phyloP scores from a whole-genome alignment of 2,113 vertebrate genomes.

The Pseudorectes ferrugineus region DNA sequence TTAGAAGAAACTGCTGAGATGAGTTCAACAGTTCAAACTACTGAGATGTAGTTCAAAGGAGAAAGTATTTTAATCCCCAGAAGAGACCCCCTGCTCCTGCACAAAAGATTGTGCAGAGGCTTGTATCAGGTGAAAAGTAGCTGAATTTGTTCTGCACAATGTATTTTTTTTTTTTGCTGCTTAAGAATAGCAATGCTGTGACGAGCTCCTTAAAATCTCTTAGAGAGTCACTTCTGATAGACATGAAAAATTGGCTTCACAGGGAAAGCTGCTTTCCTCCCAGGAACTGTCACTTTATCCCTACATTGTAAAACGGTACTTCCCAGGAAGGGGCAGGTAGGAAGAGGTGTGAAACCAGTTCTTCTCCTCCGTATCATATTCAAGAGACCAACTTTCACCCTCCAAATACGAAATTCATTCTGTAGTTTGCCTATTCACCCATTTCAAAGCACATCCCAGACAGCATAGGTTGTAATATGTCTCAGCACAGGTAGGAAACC shows the following conservation, averaged over 20 bases:
- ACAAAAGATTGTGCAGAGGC: neutral
- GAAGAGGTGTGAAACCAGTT: neutral
- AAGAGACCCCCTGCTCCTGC: neutral
- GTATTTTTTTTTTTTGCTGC: neutral
- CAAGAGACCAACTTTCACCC: neutral
- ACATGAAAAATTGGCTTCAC: neutral
- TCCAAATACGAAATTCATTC: neutral
- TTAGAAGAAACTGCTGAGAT: neutral
- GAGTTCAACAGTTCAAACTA: constrained; percentile 3
- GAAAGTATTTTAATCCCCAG: neutral
- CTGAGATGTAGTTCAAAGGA: neutral
- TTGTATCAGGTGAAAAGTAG: neutral
- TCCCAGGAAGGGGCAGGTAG: neutral
- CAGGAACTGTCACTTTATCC: neutral
- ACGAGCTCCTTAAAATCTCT: neutral
- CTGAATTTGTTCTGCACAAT: neutral
- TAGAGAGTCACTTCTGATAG: neutral
- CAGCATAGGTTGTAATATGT: neutral
- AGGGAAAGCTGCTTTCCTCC: neutral
- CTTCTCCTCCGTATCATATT: neutral
- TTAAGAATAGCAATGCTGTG: neutral
- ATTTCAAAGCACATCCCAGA: neutral
- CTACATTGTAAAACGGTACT: neutral
- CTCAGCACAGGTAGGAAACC: neutral
- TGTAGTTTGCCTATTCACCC: neutral